Percentiles rank a stretch among this genome's conserved stretches.
Conservation (phyloP, 2,888 invertebrate genomes). For the Cheilosia scutellata region DNA sequence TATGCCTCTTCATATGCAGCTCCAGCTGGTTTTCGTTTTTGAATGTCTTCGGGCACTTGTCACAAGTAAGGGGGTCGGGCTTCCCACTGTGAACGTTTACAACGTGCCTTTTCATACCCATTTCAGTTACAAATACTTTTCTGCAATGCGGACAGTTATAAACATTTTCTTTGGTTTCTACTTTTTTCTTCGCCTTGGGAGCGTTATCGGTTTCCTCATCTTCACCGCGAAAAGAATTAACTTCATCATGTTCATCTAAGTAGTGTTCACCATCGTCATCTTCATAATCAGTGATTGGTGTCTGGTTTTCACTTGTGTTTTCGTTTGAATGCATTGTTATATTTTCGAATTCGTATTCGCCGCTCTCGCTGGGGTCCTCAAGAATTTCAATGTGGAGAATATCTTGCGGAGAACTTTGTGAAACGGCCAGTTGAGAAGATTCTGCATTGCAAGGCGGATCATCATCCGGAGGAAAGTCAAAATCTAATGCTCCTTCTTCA, state of each 20-base stretch:
- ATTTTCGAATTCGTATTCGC: slow-evolving; percentile 35
- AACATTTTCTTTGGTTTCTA: slow-evolving; percentile 34
- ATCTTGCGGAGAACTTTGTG: slow-evolving; percentile 22
- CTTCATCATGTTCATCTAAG: not conserved
- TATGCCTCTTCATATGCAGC: slow-evolving; percentile 46
- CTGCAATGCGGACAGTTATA: slow-evolving; percentile 37
- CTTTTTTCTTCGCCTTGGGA: slow-evolving; percentile 11
- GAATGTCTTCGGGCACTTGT: slow-evolving; percentile 48
- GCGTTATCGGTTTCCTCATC: slow-evolving; percentile 5
- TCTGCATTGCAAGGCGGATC: not conserved
- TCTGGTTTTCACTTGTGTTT: slow-evolving; percentile 9
- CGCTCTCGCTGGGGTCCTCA: slow-evolving; percentile 33
- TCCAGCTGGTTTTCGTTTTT: slow-evolving; percentile 28
- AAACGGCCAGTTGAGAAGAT: not conserved
- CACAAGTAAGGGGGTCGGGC: slow-evolving; percentile 3
- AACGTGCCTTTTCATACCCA: slow-evolving; percentile 37
- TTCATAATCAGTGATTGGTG: slow-evolving; percentile 1
- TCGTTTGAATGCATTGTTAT: slow-evolving; percentile 8
- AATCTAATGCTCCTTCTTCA: slow-evolving; percentile 22
- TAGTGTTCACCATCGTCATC: not conserved
- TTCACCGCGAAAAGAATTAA: not conserved
- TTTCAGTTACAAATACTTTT: slow-evolving; percentile 43
- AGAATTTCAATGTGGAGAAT: slow-evolving; percentile 69
- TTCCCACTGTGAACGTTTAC: slow-evolving; percentile 23
- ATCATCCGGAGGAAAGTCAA: not conserved